Percentiles rank a stretch among this genome's conserved stretches.
These are phyloP conservation scores for Diacarnus erythraeanus DNA, from an alignment of 37 sponge, comb jelly and placozoan genomes.

Conservation along the genomic window DNA sequence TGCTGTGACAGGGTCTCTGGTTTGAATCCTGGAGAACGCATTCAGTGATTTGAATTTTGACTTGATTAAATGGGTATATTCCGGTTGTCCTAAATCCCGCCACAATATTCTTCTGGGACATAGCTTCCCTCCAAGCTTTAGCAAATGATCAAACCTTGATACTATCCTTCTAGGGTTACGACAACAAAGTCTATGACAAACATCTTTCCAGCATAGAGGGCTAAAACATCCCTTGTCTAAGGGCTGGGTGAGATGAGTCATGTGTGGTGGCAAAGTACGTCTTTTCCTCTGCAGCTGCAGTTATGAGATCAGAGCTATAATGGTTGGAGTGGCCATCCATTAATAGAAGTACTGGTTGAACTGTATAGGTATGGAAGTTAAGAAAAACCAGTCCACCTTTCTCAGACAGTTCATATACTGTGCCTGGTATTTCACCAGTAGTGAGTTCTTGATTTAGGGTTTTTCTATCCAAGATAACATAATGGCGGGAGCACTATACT, in stretches of 20 bases:
- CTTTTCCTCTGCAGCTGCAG: constrained; percentile 48
- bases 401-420: constrained; percentile 47
- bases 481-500: constrained; percentile 49
- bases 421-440: constrained; percentile 56
- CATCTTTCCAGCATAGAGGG: constrained; percentile 38
- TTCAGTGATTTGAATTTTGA: neutral
- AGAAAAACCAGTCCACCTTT: constrained; percentile 65
- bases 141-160: constrained; percentile 12
- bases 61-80: constrained; percentile 34
- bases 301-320: constrained; percentile 23
- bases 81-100: constrained; percentile 59
- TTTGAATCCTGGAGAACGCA: neutral
- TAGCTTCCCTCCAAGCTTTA: constrained; percentile 42
- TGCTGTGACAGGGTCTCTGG: neutral
- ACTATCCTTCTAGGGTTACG: constrained; percentile 44
- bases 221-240: constrained; percentile 60
- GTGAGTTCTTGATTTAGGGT: neutral
- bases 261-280: constrained; percentile 59
- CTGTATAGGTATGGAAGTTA: constrained; percentile 17
- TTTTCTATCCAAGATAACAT: constrained; percentile 42
- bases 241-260: constrained; percentile 71
- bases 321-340: constrained; percentile 79
- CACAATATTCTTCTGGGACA: constrained; percentile 41
- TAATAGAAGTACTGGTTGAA: constrained; percentile 49
- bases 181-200: constrained; percentile 13